Conservation (phyloP, 2,113 vertebrate species). For the Alaudala cheleensis region DNA sequence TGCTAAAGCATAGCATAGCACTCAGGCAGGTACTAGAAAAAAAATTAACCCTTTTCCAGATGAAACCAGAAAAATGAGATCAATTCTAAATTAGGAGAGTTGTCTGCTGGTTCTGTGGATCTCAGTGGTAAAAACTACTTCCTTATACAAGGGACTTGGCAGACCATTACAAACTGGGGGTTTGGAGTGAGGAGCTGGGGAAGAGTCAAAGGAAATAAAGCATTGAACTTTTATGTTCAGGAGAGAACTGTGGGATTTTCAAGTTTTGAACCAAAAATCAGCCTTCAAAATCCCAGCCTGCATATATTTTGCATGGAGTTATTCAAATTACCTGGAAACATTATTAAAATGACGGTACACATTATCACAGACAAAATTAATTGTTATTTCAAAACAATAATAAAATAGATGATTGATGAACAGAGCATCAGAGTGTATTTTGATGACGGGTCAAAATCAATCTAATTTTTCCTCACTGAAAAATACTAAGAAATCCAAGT, state of each 20-base stretch:
- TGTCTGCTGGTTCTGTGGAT: background rate
- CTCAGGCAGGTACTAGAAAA: background rate
- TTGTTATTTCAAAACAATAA: background rate
- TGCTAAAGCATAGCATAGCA: background rate
- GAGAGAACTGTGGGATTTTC: background rate
- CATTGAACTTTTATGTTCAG: rapidly evolving
- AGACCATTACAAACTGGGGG: rapidly evolving
- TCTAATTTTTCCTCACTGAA: background rate
- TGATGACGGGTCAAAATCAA: background rate
- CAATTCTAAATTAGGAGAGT: background rate
- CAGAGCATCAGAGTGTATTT: background rate
- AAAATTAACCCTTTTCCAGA: background rate
- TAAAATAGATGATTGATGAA: background rate
- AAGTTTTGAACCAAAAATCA: background rate
- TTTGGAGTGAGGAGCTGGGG: rapidly evolving
- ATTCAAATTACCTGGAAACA: background rate
- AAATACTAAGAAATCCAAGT: background rate
- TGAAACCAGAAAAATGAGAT: background rate
- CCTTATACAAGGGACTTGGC: background rate
- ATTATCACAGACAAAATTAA: background rate
- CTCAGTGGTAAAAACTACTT: background rate
- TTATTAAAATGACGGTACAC: background rate
- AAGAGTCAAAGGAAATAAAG: background rate
- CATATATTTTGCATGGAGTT: background rate
- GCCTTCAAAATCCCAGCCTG: background rate